Percentiles rank a stretch among this genome's conserved stretches.
Conservation (phyloP, 2,113 vertebrate species). For the Antechinus flavipes region DNA sequence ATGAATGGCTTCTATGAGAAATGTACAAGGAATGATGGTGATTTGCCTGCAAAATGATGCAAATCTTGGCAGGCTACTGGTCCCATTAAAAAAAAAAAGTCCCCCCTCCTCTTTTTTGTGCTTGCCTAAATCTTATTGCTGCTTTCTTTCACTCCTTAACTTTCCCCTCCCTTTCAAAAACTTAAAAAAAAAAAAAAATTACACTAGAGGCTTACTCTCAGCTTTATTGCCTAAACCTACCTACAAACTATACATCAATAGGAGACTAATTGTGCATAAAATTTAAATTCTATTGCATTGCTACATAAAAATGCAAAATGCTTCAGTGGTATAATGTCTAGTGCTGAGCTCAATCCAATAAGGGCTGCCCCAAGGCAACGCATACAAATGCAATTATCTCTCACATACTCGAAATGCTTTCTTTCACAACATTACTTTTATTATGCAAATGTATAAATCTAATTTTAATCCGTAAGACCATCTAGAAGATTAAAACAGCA, state of each 20-base stretch:
- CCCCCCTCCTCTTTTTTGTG: not conserved
- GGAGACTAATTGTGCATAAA: slow-evolving; percentile 82
- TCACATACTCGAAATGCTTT: slow-evolving; percentile 72
- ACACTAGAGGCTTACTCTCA: slow-evolving; percentile 57
- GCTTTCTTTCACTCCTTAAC: slow-evolving; percentile 20
- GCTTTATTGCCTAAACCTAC: slow-evolving; percentile 74
- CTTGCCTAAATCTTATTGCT: slow-evolving; percentile 10
- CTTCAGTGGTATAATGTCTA: slow-evolving; percentile 61
- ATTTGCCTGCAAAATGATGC: slow-evolving; percentile 34
- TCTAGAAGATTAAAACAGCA: slow-evolving; percentile 83
- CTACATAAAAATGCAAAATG: slow-evolving; percentile 78
- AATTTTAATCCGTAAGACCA: slow-evolving; percentile 82
- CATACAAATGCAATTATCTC: slow-evolving; percentile 82
- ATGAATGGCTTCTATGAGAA: slow-evolving; percentile 20
- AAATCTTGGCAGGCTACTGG: not conserved
- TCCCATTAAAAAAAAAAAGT: slow-evolving; percentile 10
- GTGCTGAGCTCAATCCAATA: slow-evolving; percentile 67
- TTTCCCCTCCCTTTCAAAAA: slow-evolving; percentile 44
- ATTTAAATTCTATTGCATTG: slow-evolving; percentile 80
- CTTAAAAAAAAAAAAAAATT: slow-evolving; percentile 74
- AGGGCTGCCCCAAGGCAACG: slow-evolving; percentile 71
- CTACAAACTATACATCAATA: slow-evolving; percentile 78
- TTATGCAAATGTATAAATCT: slow-evolving; percentile 86
- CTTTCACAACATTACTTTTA: slow-evolving; percentile 85
- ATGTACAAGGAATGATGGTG: not conserved